A percentile compares a stretch with the other conserved stretches of the same genome.
Evolutionary conservation across 2,888 invertebrate genomes (phyloP).

Genomic region (Tetranychus piercei): DNA sequence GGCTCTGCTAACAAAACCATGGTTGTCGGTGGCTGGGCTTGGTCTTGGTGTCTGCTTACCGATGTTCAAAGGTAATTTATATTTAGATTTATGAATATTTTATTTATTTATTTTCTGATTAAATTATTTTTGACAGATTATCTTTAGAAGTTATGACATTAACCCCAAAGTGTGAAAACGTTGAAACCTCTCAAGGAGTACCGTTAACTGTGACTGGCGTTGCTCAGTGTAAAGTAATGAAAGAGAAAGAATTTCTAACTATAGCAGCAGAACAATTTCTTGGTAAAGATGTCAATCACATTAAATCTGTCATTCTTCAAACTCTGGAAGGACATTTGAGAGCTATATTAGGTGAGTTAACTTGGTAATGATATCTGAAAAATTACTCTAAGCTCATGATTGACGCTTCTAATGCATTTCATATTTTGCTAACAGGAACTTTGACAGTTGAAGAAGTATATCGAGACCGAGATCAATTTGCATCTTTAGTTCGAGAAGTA

Average conservation of each 20-base stretch:
- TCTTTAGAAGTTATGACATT: slow-evolving; percentile 88
- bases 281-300: slow-evolving; percentile 69
- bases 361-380: too few relatives aligned
- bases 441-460: slow-evolving; percentile 94
- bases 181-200: slow-evolving; percentile 68
- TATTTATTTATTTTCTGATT: neutral
- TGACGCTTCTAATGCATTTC: neutral
- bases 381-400: neutral
- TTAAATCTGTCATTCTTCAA: slow-evolving; percentile 64
- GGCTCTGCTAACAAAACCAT: slow-evolving; percentile 71
- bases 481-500: slow-evolving; percentile 83
- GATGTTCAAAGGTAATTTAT: slow-evolving; percentile 52
- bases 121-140: slow-evolving; percentile 33
- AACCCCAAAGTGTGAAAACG: slow-evolving; percentile 85
- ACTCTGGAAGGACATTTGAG: slow-evolving; percentile 76
- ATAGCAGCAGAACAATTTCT: slow-evolving; percentile 93
- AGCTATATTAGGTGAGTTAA: slow-evolving; percentile 73
- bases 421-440: slow-evolving; percentile 45
- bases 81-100: neutral
- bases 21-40: slow-evolving; percentile 90
- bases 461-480: slow-evolving; percentile 94
- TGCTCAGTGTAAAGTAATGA: slow-evolving; percentile 94
- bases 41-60: slow-evolving; percentile 95
- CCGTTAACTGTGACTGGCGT: slow-evolving; percentile 91
- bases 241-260: slow-evolving; percentile 76